Conservation (phyloP, 1,140 invertebrate genomes). For the Drosophila kepulauana region DNA sequence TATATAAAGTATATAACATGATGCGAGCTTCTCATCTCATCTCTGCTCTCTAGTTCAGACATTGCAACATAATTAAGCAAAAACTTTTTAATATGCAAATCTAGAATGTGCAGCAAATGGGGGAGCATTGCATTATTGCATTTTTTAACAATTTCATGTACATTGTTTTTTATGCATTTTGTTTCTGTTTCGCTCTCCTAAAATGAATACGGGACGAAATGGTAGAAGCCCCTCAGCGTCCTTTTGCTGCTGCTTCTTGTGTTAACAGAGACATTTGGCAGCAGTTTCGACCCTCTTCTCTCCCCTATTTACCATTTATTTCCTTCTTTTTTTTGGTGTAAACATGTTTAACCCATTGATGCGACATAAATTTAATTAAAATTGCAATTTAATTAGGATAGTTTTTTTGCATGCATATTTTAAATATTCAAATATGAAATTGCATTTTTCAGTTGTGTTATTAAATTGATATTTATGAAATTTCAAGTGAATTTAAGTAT, state of each 20-base stretch:
- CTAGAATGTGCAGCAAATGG: neutral
- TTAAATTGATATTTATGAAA: no score
- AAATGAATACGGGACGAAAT: neutral
- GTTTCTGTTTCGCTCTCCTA: neutral
- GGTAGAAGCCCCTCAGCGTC: neutral
- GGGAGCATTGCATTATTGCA: constrained; percentile 15
- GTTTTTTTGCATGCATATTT: neutral
- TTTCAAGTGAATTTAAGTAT: no score
- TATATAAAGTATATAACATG: neutral
- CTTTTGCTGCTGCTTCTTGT: neutral
- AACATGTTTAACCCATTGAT: constrained; percentile 6
- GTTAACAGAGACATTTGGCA: neutral
- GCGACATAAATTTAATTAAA: neutral
- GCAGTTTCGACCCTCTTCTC: neutral
- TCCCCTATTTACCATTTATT: neutral
- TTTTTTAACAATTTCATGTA: constrained; percentile 23
- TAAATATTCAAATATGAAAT: no score
- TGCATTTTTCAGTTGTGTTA: no score
- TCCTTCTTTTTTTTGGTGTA: neutral
- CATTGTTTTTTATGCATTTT: constrained; percentile 1
- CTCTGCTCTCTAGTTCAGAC: neutral
- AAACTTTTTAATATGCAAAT: constrained; percentile 40
- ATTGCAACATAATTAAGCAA: constrained; percentile 36
- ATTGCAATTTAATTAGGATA: neutral
- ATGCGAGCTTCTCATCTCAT: neutral